A percentile compares a stretch with the other conserved stretches of the same genome.
Conservation (phyloP, 2,113 vertebrate species). For the Lamprotornis superbus region DNA sequence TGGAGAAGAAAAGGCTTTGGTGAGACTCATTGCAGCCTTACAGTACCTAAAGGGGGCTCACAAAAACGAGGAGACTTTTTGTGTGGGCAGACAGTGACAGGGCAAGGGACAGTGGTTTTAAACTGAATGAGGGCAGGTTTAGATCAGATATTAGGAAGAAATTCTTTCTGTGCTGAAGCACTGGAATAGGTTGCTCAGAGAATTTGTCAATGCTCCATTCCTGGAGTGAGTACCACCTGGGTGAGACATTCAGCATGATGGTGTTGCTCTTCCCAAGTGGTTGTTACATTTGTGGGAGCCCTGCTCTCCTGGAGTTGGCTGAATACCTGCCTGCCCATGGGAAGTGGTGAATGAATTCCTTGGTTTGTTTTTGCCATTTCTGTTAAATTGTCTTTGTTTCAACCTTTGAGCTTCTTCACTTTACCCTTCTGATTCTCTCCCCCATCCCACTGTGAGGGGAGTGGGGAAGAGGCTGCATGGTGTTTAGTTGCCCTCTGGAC, state of each 20-base stretch:
- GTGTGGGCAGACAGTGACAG: background rate
- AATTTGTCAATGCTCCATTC: background rate
- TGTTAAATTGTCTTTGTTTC: background rate
- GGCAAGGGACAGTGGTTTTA: background rate
- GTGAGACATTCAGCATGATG: background rate
- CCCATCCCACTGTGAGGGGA: background rate
- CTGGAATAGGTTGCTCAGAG: too few relatives aligned
- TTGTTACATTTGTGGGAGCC: background rate
- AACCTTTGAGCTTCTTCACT: background rate
- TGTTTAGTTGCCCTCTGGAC: background rate
- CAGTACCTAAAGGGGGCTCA: background rate
- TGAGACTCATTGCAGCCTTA: background rate
- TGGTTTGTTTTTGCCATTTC: background rate
- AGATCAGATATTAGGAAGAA: background rate
- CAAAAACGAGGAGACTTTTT: background rate
- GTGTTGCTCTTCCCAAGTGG: background rate
- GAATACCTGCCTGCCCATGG: background rate
- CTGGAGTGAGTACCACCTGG: background rate
- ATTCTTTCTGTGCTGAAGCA: background rate
- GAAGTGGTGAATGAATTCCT: background rate
- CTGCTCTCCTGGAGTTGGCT: background rate
- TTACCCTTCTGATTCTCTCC: background rate
- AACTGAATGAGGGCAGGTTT: background rate
- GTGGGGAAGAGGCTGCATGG: background rate
- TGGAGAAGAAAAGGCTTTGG: background rate